Conservation (phyloP, 2,797 vertebrate genomes). For the Remorina albescens region DNA sequence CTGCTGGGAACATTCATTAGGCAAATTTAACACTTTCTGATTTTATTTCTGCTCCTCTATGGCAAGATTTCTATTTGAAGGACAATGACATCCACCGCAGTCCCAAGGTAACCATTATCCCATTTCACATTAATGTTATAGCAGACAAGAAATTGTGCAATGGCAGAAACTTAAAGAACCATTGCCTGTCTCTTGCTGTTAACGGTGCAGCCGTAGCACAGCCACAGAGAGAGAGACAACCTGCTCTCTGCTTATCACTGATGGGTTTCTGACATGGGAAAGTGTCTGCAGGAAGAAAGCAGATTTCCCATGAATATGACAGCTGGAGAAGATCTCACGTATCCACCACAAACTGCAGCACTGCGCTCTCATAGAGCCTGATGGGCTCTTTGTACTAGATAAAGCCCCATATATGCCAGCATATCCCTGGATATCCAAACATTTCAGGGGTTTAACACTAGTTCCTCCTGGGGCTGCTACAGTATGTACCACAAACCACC, state of each 20-base stretch:
- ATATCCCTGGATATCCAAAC: not conserved
- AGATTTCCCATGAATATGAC: conserved; percentile 10
- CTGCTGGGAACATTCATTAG: not conserved
- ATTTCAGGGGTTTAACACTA: not conserved
- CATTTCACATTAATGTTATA: not conserved
- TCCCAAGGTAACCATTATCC: not conserved
- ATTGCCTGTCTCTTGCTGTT: not conserved
- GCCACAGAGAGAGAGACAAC: not conserved
- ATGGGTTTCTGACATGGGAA: conserved; percentile 16
- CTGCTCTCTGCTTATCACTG: conserved; percentile 18
- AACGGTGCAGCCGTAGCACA: not conserved
- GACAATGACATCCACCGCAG: not conserved
- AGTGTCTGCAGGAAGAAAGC: conserved; percentile 21
- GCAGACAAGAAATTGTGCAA: not conserved
- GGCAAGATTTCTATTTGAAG: not conserved
- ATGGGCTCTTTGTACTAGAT: not conserved
- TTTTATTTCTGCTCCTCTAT: not conserved
- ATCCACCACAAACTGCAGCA: not conserved
- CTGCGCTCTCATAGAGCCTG: not conserved
- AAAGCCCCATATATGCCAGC: not conserved
- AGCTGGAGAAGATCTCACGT: conserved; percentile 7
- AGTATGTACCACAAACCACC: too few species aligned
- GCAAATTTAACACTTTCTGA: not conserved
- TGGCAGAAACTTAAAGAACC: not conserved
- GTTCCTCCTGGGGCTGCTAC: too few species aligned